Evolutionary conservation across 1,140 invertebrate genomes (phyloP), one percentile per base, ranked within the genome.

Genomic region (Bombus balteatus): DNA sequence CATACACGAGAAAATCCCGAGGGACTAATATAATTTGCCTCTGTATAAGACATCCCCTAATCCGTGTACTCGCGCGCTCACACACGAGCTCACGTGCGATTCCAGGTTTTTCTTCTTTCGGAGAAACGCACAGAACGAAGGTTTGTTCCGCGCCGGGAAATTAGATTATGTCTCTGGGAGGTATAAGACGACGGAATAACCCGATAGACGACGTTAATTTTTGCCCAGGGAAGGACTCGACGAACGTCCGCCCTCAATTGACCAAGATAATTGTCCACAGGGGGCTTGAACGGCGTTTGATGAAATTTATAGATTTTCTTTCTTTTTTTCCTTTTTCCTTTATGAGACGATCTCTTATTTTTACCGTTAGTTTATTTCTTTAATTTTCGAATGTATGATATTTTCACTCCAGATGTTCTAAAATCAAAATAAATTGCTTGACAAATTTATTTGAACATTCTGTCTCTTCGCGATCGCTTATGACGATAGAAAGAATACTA

Each of bases 11-110:
- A 71, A 75, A 75, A 86, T 83, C 72, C 75, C 80, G 0, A 28
- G 85, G 32, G 85, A 70, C 68, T 83, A 76, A 83, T 77, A 53
- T 62, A 86, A 86, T 83, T 86, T 83, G 80, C 85, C 65, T 83
- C 47, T 39, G 80, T 83, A 83, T 81, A 83, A 71, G 72, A 41
- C 83, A 32, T 32, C 41, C 57, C 41, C 68, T 85, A 85, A 85
- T 73, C 77, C 66, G 47, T 22, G 47, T 53, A 37, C 25, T 53
- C 47, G 34, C 74, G 9, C 43, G 3, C 2, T 41, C 57, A 34
- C 66, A 53, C 25, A 37, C 66, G 59, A 68, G 28, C 43, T 43
- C 43, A 12, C 47, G 47, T 53, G 47, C 47, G 47, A 53, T 53
- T 53, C 18, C 47, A 53, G 18, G 47, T 39, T 25, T 62, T 65